These are phyloP conservation scores for Danio tinwini DNA, from an alignment of 2,797 vertebrate genomes.

Conservation along the genomic window DNA sequence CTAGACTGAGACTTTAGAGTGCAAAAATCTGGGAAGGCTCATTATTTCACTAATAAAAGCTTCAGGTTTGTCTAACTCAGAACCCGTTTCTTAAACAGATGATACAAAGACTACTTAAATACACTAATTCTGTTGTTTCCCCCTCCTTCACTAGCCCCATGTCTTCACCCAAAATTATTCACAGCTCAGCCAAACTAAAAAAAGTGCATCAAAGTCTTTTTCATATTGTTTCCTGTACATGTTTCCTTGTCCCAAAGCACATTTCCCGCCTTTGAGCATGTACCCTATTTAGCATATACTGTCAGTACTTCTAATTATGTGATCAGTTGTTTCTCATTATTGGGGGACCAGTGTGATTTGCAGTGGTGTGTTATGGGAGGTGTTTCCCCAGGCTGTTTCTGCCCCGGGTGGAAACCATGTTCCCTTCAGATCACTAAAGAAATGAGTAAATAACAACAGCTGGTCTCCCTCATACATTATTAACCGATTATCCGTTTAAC, in stretches of 20 bases:
- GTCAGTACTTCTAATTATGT: slow-evolving; percentile 34
- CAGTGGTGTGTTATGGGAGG: slow-evolving; percentile 43
- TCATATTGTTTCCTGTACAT: slow-evolving; percentile 10
- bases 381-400: slow-evolving; percentile 53
- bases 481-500: slow-evolving; percentile 75
- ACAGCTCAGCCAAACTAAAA: slow-evolving; percentile 31
- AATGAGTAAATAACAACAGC: slow-evolving; percentile 80
- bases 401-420: slow-evolving; percentile 56
- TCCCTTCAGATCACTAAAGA: slow-evolving; percentile 57
- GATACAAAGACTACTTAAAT: background rate
- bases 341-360: slow-evolving; percentile 38
- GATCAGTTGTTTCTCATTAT: slow-evolving; percentile 39
- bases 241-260: slow-evolving; percentile 30
- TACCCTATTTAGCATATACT: slow-evolving; percentile 16
- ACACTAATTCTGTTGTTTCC: background rate
- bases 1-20: slow-evolving; percentile 3
- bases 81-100: too few relatives aligned
- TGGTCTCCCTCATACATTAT: slow-evolving; percentile 82
- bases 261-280: background rate
- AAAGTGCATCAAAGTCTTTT: slow-evolving; percentile 1
- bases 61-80: background rate
- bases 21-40: background rate
- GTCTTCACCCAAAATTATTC: slow-evolving; percentile 17
- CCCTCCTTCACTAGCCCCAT: background rate
- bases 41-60: background rate